Conservation (phyloP, 2,797 vertebrate species). For the Lacerta viridis region DNA sequence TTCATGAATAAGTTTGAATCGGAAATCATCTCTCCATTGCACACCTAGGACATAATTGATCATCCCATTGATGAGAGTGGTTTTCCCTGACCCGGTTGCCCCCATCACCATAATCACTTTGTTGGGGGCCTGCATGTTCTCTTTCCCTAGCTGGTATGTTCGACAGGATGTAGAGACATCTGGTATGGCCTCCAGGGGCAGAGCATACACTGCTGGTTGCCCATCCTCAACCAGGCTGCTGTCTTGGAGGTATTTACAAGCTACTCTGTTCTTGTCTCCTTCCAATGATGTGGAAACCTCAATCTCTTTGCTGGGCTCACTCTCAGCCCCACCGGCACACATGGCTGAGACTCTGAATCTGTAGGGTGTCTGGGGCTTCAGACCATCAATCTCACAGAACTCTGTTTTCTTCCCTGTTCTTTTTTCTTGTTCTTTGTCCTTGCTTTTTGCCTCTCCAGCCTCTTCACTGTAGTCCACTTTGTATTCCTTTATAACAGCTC, state of each 20-base stretch:
- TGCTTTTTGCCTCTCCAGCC: background rate
- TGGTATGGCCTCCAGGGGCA: background rate
- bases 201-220: background rate
- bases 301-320: constrained; percentile 26
- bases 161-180: rapidly evolving
- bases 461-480: constrained; percentile 41
- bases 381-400: background rate
- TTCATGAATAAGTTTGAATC: constrained; percentile 39
- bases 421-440: background rate
- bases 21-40: constrained; percentile 34
- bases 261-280: rapidly evolving
- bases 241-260: background rate
- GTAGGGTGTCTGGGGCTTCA: background rate
- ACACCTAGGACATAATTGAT: constrained; percentile 26
- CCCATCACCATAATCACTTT: constrained; percentile 54
- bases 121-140: background rate
- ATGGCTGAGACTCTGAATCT: constrained; percentile 12
- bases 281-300: background rate
- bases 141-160: background rate
- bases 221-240: background rate
- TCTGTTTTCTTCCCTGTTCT: background rate
- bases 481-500: constrained; percentile 16
- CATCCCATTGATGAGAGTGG: constrained; percentile 51
- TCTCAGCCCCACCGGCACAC: background rate
- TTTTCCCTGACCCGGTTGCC: constrained; percentile 42